phyloP scores from a whole-genome alignment of 2,113 vertebrate genomes.

The Notothenia coriiceps region DNA sequence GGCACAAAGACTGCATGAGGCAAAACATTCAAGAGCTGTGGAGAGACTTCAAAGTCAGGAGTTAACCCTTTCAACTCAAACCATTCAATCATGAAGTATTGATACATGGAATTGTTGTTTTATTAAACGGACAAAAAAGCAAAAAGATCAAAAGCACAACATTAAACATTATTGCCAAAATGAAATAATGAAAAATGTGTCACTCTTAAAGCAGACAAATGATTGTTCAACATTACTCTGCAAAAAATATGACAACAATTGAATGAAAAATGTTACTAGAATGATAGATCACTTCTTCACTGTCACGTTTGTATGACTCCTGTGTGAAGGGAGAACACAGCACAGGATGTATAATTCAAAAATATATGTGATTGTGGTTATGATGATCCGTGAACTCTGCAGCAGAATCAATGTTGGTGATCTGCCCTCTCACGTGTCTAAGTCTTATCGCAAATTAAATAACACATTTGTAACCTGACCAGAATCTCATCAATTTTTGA shows the following conservation, averaged over 20 bases:
- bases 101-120: background rate
- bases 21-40: background rate
- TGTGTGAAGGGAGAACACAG: background rate
- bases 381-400: background rate
- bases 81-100: background rate
- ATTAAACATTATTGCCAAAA: background rate
- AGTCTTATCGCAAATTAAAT: background rate
- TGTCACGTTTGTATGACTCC: background rate
- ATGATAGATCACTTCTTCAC: background rate
- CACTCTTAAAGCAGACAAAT: background rate
- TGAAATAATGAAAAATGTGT: background rate
- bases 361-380: background rate
- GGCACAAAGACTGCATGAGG: conserved; percentile 37
- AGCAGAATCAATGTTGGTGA: background rate
- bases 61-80: conserved; percentile 1
- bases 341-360: background rate
- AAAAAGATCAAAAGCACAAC: background rate
- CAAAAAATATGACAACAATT: background rate
- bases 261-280: background rate
- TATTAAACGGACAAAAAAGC: background rate
- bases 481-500: background rate
- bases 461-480: background rate
- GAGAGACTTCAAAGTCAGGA: background rate
- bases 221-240: background rate
- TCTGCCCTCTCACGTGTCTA: background rate